These are phyloP conservation scores for Physella acuta DNA, from an alignment of 1,140 invertebrate genomes.

Conservation along the genomic window DNA sequence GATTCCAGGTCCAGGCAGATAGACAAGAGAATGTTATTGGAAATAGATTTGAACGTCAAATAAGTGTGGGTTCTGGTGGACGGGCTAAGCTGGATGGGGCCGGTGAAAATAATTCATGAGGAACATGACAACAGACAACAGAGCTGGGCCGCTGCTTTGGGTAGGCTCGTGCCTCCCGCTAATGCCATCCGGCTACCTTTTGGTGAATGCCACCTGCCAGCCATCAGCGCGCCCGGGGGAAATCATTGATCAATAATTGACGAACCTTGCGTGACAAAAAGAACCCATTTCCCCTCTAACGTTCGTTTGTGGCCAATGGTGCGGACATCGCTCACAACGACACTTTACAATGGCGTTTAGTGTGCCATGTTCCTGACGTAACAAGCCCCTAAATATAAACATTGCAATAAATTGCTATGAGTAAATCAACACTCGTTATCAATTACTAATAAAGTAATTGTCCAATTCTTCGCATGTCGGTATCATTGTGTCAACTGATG, in stretches of 20 bases:
- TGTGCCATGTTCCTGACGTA: too few species aligned
- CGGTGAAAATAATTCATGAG: slow-evolving; percentile 17
- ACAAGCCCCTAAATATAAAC: too few species aligned
- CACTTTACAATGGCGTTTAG: too few species aligned
- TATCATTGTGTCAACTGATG: too few species aligned
- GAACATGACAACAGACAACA: slow-evolving; percentile 2
- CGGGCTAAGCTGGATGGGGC: background rate
- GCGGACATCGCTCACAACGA: background rate
- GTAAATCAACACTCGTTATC: too few species aligned
- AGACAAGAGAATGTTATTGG: too few species aligned
- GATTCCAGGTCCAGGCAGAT: too few species aligned
- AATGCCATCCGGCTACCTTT: slow-evolving; percentile 10
- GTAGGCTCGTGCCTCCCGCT: background rate
- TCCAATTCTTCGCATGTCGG: too few species aligned
- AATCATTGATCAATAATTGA: slow-evolving; percentile 20
- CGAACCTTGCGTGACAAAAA: slow-evolving; percentile 19
- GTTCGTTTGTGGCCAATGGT: background rate
- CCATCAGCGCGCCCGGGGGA: slow-evolving; percentile 12
- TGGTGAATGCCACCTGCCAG: slow-evolving; percentile 16
- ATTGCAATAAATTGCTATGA: too few species aligned
- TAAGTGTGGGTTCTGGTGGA: too few species aligned
- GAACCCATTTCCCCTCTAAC: slow-evolving; percentile 6
- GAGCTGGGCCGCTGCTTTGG: background rate
- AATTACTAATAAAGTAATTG: too few species aligned
- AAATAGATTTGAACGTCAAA: too few species aligned